phyloP scores from a whole-genome alignment of 2,888 invertebrate species.

The Platycnemis pennipes region DNA sequence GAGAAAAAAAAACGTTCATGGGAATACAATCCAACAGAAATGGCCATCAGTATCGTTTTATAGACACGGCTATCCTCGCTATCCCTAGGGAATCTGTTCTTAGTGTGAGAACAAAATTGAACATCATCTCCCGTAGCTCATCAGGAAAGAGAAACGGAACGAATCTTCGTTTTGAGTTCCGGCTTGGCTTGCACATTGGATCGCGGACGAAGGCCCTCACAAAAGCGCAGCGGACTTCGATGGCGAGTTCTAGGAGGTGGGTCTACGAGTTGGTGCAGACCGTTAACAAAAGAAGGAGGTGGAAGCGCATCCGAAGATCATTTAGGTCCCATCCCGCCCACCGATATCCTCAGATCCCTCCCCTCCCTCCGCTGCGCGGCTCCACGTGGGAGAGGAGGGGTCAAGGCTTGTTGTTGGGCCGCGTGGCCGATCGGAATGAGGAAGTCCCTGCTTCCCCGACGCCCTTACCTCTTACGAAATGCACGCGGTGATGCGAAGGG shows the following conservation, averaged over 20 bases:
- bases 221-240: neutral
- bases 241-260: too few species aligned
- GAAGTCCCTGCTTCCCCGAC: neutral
- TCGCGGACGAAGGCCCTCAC: neutral
- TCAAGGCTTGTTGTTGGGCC: constrained; percentile 41
- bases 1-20: neutral
- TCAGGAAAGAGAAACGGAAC: neutral
- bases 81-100: neutral
- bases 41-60: neutral
- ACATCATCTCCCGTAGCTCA: neutral
- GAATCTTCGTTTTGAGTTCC: neutral
- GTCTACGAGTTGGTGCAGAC: neutral
- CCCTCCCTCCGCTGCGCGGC: neutral
- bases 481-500: neutral
- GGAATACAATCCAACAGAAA: neutral
- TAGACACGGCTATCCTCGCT: neutral
- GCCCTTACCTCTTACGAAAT: constrained; percentile 26
- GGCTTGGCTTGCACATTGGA: neutral
- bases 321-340: neutral
- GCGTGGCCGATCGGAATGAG: constrained; percentile 24
- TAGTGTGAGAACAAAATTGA: neutral
- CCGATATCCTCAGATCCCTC: neutral
- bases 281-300: neutral
- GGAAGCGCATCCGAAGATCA: constrained; percentile 19
- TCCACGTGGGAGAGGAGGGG: constrained; percentile 57